These are phyloP conservation scores for Neelides sp. DNA, from an alignment of 1,140 invertebrate genomes.

Conservation along the genomic window DNA sequence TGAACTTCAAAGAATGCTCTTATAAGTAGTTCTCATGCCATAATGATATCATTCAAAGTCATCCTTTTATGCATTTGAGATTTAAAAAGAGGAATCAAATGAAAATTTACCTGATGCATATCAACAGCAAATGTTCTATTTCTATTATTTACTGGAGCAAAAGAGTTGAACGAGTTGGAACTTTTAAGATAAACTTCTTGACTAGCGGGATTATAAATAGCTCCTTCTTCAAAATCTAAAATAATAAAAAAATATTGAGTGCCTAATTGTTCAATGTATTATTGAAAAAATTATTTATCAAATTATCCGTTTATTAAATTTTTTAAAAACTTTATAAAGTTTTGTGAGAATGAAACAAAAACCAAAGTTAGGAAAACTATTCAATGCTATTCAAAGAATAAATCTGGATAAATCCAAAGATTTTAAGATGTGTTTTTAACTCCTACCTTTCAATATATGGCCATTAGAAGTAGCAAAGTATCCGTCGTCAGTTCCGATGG, in stretches of 20 bases:
- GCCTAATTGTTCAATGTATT: no score
- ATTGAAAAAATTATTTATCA: no score
- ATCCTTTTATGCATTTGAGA: no score
- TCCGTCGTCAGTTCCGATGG: slow-evolving; percentile 27
- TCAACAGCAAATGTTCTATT: no score
- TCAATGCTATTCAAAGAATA: slow-evolving; percentile 6
- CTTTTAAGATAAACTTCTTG: slow-evolving; percentile 16
- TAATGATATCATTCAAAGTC: no score
- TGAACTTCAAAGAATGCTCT: no score
- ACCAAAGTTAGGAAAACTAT: no score
- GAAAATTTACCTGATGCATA: slow-evolving; percentile 28
- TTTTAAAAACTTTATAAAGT: no score
- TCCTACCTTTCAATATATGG: slow-evolving; percentile 18
- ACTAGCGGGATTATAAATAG: slow-evolving; percentile 16
- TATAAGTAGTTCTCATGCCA: no score
- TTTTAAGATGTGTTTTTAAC: not conserved
- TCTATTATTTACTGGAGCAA: slow-evolving; percentile 11
- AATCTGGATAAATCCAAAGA: slow-evolving; percentile 5
- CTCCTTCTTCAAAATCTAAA: slow-evolving; percentile 20
- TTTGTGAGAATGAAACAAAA: no score
- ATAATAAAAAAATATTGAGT: not conserved
- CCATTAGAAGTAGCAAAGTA: slow-evolving; percentile 13
- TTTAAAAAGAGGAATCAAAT: no score
- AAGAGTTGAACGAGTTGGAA: slow-evolving; percentile 20
- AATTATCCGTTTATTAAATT: no score